Evolutionary conservation across 2,888 invertebrate genomes (phyloP).

Genomic region (Calephelis perditalis): DNA sequence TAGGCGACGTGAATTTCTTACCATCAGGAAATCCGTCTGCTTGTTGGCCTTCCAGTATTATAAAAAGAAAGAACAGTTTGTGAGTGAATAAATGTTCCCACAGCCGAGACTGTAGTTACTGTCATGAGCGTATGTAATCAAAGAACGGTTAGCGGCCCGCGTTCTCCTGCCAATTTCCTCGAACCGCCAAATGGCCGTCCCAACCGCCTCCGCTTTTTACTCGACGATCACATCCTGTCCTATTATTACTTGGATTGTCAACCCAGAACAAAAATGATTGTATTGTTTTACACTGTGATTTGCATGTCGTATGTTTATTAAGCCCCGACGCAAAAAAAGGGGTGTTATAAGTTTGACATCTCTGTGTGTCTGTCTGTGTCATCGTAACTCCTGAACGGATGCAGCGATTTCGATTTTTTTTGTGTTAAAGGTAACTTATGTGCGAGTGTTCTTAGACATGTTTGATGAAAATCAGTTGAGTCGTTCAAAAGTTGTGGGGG

Average conservation of each 20-base stretch:
- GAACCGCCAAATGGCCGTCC: slow-evolving; percentile 45
- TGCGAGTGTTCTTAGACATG: too few relatives aligned
- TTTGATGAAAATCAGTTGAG: too few relatives aligned
- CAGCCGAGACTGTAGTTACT: slow-evolving; percentile 30
- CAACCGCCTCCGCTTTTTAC: slow-evolving; percentile 45
- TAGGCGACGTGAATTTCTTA: too few relatives aligned
- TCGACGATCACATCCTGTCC: slow-evolving; percentile 29
- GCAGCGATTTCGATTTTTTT: too few relatives aligned
- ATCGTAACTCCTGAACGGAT: too few relatives aligned
- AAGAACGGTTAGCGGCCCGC: slow-evolving; percentile 36
- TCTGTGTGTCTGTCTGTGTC: too few relatives aligned
- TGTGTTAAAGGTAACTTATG: too few relatives aligned
- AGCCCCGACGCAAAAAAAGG: not conserved
- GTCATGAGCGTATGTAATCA: slow-evolving; percentile 37
- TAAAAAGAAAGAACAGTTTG: slow-evolving; percentile 10
- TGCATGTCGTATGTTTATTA: not conserved
- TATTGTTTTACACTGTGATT: not conserved
- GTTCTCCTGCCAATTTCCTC: slow-evolving; percentile 39
- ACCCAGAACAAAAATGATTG: slow-evolving; percentile 3
- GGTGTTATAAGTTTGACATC: not conserved
- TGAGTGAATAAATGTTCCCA: slow-evolving; percentile 35
- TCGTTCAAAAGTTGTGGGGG: too few relatives aligned
- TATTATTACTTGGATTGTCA: slow-evolving; percentile 25
- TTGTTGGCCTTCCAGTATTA: too few relatives aligned
- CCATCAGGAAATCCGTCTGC: too few relatives aligned